phyloP scores from a whole-genome alignment of 2,888 invertebrate species.

The Byasa hedistus region DNA sequence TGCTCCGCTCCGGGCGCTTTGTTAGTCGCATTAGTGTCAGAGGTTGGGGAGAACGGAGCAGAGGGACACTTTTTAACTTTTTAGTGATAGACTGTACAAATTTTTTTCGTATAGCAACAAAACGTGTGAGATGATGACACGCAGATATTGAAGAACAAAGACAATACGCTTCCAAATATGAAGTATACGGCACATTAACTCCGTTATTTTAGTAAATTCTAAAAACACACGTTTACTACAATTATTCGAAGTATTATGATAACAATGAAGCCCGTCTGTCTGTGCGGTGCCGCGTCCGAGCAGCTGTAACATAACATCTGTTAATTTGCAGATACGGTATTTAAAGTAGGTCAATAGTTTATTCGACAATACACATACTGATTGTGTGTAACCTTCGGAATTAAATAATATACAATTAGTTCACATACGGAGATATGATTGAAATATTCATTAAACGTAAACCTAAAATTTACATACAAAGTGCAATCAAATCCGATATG shows the following conservation, averaged over 20 bases:
- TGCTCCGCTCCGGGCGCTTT: slow-evolving; percentile 10
- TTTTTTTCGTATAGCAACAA: too few relatives aligned
- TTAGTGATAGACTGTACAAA: too few relatives aligned
- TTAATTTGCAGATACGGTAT: slow-evolving; percentile 22
- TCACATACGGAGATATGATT: too few relatives aligned
- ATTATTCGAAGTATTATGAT: slow-evolving; percentile 9
- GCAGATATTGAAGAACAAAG: too few relatives aligned
- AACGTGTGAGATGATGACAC: too few relatives aligned
- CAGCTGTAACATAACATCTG: slow-evolving; percentile 25
- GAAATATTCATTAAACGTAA: too few relatives aligned
- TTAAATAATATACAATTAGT: not conserved
- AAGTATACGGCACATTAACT: too few relatives aligned
- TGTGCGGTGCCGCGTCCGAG: slow-evolving; percentile 16
- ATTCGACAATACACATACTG: slow-evolving; percentile 6
- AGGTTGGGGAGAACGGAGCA: not conserved
- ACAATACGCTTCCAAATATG: too few relatives aligned
- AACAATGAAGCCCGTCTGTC: slow-evolving; percentile 12
- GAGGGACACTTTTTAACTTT: too few relatives aligned
- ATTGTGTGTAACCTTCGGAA: slow-evolving; percentile 14
- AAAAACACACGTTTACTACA: not conserved
- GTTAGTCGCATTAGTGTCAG: slow-evolving; percentile 45
- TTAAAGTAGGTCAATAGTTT: slow-evolving; percentile 24
- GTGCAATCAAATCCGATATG: too few relatives aligned
- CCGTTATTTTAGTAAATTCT: too few relatives aligned
- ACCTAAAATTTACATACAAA: too few relatives aligned